Evolutionary conservation across 2,797 vertebrate species (phyloP).

Genomic region (Margarornis squamiger): DNA sequence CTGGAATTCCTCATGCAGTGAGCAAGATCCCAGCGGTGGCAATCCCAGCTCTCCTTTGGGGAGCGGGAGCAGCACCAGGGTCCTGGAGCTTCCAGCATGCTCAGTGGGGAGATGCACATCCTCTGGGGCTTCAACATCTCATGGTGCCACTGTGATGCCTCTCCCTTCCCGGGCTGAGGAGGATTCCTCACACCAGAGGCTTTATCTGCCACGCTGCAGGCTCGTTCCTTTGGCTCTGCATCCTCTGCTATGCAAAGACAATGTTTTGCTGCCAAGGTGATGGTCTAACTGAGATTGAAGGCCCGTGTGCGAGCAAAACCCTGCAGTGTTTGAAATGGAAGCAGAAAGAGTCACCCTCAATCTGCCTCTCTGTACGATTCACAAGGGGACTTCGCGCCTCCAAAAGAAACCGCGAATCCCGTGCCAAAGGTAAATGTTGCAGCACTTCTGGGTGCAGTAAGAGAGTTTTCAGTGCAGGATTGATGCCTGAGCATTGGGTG

Average conservation of each 20-base stretch:
- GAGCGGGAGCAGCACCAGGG: background rate
- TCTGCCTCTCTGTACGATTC: background rate
- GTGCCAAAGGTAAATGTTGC: background rate
- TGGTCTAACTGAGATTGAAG: slow-evolving; percentile 32
- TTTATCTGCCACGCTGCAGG: background rate
- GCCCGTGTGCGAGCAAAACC: background rate
- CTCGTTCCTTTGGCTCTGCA: background rate
- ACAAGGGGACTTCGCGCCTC: background rate
- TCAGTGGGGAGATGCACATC: background rate
- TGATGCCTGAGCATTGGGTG: background rate
- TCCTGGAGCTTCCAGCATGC: background rate
- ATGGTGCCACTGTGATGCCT: background rate
- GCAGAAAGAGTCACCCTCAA: background rate
- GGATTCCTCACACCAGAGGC: background rate
- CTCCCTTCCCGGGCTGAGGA: background rate
- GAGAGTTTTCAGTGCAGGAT: background rate
- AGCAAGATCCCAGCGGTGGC: background rate
- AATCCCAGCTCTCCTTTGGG: background rate
- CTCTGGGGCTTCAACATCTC: background rate
- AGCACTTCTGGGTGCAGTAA: background rate
- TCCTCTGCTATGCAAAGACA: background rate
- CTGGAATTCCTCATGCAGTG: background rate
- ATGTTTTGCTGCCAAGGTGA: background rate
- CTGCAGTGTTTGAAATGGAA: background rate
- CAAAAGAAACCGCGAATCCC: fast-evolving